Evolutionary conservation across 2,113 vertebrate species (phyloP).

Genomic region (Paracyprichromis sp.): DNA sequence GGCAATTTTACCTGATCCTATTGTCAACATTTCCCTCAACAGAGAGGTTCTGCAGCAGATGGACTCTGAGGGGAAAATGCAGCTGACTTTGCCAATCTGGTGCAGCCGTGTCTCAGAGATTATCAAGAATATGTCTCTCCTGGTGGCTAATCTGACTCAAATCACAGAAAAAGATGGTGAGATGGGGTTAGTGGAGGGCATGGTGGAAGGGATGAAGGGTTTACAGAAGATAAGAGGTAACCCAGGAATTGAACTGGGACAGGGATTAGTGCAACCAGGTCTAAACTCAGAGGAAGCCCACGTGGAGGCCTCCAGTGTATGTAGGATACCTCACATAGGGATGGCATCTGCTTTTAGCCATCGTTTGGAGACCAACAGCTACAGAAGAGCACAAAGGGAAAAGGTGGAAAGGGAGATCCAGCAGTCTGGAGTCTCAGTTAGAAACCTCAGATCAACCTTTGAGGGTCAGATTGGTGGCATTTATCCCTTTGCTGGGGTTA

Average conservation of each 20-base stretch:
- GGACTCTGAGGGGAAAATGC: constrained; percentile 29
- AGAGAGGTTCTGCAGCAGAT: constrained; percentile 69
- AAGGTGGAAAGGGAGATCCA: constrained; percentile 79
- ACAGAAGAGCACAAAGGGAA: constrained; percentile 47
- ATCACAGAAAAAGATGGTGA: background rate
- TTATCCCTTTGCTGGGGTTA: constrained; percentile 63
- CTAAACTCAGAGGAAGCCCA: background rate
- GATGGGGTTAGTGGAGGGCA: background rate
- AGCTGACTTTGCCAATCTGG: constrained; percentile 74
- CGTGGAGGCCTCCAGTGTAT: background rate
- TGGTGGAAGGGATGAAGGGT: constrained; percentile 16
- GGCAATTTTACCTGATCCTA: constrained; percentile 78
- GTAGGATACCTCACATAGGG: constrained; percentile 58
- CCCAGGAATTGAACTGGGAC: background rate
- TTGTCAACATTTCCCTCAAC: constrained; percentile 80
- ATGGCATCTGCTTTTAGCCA: constrained; percentile 65
- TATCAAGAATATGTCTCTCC: constrained; percentile 78
- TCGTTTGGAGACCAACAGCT: constrained; percentile 35
- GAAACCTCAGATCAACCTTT: constrained; percentile 77
- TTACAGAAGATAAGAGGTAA: background rate
- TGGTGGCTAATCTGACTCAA: constrained; percentile 48
- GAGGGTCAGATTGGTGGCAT: constrained; percentile 68
- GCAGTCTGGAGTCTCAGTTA: constrained; percentile 83
- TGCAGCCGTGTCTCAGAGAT: constrained; percentile 79
- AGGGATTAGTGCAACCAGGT: background rate